Base-by-base conservation (phyloP, 1,140 invertebrate genomes). In the Drosophila mauritiana region DNA sequence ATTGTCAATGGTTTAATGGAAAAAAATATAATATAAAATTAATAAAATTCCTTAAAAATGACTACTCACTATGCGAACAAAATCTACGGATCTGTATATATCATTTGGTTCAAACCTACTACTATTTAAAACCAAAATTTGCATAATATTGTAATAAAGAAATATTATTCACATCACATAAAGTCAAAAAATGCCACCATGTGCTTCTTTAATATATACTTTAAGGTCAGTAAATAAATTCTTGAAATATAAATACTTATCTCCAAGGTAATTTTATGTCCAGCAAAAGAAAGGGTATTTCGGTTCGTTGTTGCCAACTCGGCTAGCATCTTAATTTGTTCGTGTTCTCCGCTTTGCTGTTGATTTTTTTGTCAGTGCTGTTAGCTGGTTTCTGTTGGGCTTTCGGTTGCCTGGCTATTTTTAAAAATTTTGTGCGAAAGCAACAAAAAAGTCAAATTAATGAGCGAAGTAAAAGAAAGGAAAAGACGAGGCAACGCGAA, bases 351-450 rank as follows among this genome's bases (percentile, higher is more conserved):
- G 20, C 42, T 39, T 45, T 46, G 40, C 55, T 72, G 45, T 43
- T 54, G 39, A 54, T 52, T 39, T 62, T 62, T 43, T 54, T 73
- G 48, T 48, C 65, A 67, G 45, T 67, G 63, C 56, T 77, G 61
- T 63, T 77, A 52, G 69, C 79, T 82, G 80, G 72, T 73, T 73
- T 59, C 51, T 73, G 69, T 64, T 75, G 58, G 58, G 58, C 59
- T 61, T 49, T 64, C 25, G 69, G 59, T 64, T 40, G 49, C 56
- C 56, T 69, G 82, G 82, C 82, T 86, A 86, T 86, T 86, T 86
- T 79, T 86, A 86, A 86, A 85, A 79, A 52, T 73, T 63, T 64
- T 86, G 65, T 67, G 62, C 75, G 65, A 86, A 84, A 86, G 58
- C 74, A 86, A 81, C 52, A 82, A 75, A 48, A 86, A 69, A 69